phyloP scores from a whole-genome alignment of 2,797 vertebrate species.

The Balearica regulorum region DNA sequence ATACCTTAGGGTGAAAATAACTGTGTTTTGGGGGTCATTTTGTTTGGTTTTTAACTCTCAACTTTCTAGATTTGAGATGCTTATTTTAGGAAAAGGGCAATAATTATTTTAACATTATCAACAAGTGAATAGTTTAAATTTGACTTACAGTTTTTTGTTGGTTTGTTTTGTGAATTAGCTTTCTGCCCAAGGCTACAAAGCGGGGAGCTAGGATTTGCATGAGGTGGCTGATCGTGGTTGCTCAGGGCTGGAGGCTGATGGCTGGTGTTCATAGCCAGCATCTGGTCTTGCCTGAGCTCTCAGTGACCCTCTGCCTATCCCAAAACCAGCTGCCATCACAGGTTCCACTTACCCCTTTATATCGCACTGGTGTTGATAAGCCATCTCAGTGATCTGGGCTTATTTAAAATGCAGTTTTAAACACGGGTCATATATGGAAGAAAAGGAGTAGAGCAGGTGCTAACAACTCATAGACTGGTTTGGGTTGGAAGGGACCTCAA shows the following conservation, averaged over 20 bases:
- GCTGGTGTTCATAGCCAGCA: fast-evolving
- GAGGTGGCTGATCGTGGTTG: neutral
- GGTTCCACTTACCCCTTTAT: neutral
- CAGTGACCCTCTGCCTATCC: neutral
- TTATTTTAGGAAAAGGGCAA: neutral
- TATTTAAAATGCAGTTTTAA: neutral
- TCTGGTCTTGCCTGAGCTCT: neutral
- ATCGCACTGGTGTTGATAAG: neutral
- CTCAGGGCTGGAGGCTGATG: neutral
- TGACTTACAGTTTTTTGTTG: neutral
- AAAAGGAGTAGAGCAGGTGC: neutral
- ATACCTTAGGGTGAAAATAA: neutral
- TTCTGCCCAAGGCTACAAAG: neutral
- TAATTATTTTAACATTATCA: neutral
- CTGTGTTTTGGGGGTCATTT: neutral
- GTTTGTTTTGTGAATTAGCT: neutral
- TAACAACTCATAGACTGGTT: neutral
- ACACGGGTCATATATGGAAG: neutral
- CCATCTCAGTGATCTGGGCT: neutral
- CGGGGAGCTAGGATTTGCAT: neutral
- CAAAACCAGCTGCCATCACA: neutral
- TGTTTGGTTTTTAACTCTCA: neutral
- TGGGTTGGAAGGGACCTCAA: too few species aligned
- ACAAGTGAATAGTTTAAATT: neutral
- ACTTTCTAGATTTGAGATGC: neutral